Conservation (phyloP, 2,113 vertebrate genomes). For the Corydoras maculifer region DNA sequence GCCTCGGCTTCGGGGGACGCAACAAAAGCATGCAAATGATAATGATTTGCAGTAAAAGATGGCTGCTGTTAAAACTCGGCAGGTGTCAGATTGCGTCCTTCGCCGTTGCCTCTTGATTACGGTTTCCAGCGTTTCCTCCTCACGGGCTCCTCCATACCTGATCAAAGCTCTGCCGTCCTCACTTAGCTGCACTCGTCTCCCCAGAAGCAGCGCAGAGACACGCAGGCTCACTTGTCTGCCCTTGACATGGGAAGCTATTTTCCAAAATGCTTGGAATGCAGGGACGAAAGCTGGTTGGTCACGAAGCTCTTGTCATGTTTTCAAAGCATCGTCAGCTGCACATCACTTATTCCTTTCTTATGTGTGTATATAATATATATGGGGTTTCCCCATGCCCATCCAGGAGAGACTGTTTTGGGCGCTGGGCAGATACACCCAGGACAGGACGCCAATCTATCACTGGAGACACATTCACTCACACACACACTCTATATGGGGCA, state of each 20-base stretch:
- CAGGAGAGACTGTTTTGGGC: no score
- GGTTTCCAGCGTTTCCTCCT: slow-evolving; percentile 33
- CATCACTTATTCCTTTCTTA: no score
- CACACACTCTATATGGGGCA: no score
- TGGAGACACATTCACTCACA: no score
- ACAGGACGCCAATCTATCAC: no score
- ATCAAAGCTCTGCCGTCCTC: slow-evolving; percentile 17
- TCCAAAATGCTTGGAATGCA: slow-evolving; percentile 7
- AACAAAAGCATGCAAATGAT: slow-evolving; percentile 26
- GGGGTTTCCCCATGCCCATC: no score
- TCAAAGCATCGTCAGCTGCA: no score
- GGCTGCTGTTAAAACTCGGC: slow-evolving; percentile 8
- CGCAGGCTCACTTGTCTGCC: not conserved
- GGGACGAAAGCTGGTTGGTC: not conserved
- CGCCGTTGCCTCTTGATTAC: slow-evolving; percentile 33
- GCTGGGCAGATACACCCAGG: no score
- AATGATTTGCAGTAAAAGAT: slow-evolving; percentile 20
- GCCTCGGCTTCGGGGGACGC: slow-evolving; percentile 1
- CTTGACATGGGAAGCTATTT: not conserved
- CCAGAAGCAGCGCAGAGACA: not conserved
- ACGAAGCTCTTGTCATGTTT: no score
- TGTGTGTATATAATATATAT: no score
- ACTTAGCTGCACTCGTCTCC: slow-evolving; percentile 15
- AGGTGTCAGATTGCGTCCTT: slow-evolving; percentile 33
- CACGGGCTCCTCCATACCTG: slow-evolving; percentile 1